A percentile compares a stretch with the other conserved stretches of the same genome.
phyloP scores from a whole-genome alignment of 2,888 invertebrate genomes.

The Drosophila mettleri region DNA sequence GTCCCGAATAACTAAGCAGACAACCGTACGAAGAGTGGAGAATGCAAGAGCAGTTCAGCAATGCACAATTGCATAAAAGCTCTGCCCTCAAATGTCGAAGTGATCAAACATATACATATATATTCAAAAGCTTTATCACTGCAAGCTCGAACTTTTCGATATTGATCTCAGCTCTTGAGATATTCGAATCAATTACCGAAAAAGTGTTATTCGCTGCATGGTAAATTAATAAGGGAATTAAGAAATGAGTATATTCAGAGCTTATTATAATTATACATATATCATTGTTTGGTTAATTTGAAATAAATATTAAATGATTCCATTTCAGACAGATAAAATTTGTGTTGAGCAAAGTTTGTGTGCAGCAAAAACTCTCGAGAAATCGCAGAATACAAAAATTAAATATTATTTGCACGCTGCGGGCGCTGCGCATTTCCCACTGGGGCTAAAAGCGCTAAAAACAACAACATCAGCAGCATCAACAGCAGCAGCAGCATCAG shows the following conservation, averaged over 20 bases:
- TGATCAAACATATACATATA: conserved; percentile 2
- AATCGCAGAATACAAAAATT: conserved; percentile 42
- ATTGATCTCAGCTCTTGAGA: too few relatives aligned
- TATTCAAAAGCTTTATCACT: conserved; percentile 1
- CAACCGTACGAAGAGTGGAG: neutral
- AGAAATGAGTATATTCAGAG: too few relatives aligned
- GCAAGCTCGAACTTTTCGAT: neutral
- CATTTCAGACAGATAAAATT: conserved; percentile 3
- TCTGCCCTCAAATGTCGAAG: neutral
- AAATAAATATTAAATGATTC: neutral
- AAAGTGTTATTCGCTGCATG: neutral
- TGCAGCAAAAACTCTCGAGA: conserved; percentile 32
- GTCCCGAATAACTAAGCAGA: conserved; percentile 16
- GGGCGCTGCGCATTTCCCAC: conserved; percentile 70
- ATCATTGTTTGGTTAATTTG: neutral
- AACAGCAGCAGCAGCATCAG: conserved; percentile 18
- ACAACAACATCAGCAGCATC: conserved; percentile 21
- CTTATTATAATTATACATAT: neutral
- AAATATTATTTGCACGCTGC: conserved; percentile 66
- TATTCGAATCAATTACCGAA: neutral
- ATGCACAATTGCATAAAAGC: neutral
- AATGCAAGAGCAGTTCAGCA: neutral
- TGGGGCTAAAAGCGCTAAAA: conserved; percentile 62
- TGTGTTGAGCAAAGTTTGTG: conserved; percentile 41
- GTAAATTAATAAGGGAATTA: too few relatives aligned